phyloP scores from a whole-genome alignment of 2,113 vertebrate genomes.

The Galemys pyrenaicus region DNA sequence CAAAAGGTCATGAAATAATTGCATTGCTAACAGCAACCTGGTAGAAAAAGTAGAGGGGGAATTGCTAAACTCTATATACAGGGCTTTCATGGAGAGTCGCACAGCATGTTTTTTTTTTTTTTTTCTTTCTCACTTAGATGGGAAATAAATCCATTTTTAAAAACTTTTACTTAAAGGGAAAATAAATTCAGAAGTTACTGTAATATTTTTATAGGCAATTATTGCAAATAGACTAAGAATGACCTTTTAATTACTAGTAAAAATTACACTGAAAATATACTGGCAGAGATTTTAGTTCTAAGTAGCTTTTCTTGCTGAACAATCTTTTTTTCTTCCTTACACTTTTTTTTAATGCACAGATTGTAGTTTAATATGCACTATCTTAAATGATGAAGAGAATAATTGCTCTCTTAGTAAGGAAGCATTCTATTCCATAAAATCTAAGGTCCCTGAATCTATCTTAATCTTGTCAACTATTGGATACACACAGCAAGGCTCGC shows the following conservation, averaged over 20 bases:
- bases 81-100: constrained; percentile 5
- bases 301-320: neutral
- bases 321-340: too few relatives aligned
- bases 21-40: constrained; percentile 2
- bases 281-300: neutral
- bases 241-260: neutral
- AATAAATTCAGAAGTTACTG: neutral
- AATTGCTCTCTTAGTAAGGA: too few relatives aligned
- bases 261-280: neutral
- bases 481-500: neutral
- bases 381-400: too few relatives aligned
- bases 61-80: neutral
- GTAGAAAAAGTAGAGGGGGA: neutral
- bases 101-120: neutral
- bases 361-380: too few relatives aligned
- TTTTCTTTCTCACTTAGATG: neutral
- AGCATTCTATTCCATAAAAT: too few relatives aligned
- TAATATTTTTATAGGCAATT: constrained; percentile 6
- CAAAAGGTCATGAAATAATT: constrained; percentile 40
- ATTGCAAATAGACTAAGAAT: neutral
- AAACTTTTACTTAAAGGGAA: neutral
- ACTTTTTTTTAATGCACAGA: too few relatives aligned
- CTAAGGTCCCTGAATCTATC: too few relatives aligned
- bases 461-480: neutral
- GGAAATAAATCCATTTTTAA: neutral